Percentiles rank a stretch among this genome's conserved stretches.
These are phyloP conservation scores for Lacanobia oleracea DNA, from an alignment of 2,888 invertebrate genomes.

Conservation along the genomic window DNA sequence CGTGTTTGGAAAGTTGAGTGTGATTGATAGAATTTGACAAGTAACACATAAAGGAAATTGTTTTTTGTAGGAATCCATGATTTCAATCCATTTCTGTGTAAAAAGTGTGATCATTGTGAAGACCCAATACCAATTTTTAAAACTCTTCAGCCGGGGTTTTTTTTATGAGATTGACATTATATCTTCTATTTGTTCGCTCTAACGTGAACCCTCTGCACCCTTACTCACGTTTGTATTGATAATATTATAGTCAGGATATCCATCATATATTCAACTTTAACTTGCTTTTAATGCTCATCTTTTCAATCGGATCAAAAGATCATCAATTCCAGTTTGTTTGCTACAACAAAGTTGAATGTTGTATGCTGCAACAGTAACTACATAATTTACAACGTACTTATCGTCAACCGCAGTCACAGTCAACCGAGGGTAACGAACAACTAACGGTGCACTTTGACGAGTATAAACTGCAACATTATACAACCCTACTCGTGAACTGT, in stretches of 20 bases:
- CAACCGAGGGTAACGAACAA: slow-evolving; percentile 28
- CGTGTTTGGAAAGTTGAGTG: slow-evolving; percentile 1
- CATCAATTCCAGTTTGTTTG: neutral
- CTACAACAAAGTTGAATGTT: neutral
- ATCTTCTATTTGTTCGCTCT: too few species aligned
- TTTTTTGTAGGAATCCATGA: neutral
- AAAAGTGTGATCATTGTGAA: neutral
- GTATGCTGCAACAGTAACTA: neutral
- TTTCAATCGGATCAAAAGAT: neutral
- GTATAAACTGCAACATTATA: slow-evolving; percentile 1
- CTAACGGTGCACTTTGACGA: slow-evolving; percentile 29
- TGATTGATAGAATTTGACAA: slow-evolving; percentile 1
- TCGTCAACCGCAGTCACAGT: slow-evolving; percentile 12
- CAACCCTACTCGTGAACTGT: neutral
- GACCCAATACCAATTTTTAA: too few species aligned
- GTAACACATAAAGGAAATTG: neutral
- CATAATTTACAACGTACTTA: neutral
- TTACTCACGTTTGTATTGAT: too few species aligned
- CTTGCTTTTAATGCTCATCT: neutral
- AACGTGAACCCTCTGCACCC: too few species aligned
- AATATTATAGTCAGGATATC: too few species aligned
- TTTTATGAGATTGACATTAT: too few species aligned
- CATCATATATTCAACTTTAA: too few species aligned
- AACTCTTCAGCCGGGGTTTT: too few species aligned
- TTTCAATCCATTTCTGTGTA: neutral